Conservation (phyloP, 2,113 vertebrate species). For the Alces alces region DNA sequence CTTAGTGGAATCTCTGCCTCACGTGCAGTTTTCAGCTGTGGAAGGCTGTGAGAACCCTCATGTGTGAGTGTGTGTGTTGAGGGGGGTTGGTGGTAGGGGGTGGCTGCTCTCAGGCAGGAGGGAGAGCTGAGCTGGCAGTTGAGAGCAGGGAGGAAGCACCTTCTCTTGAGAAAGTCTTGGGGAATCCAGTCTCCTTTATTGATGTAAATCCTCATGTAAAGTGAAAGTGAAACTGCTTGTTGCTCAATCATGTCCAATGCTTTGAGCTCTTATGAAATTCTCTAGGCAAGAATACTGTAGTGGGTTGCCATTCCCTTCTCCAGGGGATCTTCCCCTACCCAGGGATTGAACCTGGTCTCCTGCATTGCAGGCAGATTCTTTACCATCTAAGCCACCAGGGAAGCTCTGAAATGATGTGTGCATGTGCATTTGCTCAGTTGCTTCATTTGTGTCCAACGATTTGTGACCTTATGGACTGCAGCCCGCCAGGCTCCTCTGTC, state of each 20-base stretch:
- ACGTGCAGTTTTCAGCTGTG: accelerated
- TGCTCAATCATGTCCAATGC: not conserved
- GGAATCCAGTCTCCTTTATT: not conserved
- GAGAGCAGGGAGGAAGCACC: not conserved
- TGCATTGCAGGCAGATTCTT: not conserved
- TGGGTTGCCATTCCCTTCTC: not conserved
- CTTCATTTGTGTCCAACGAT: not conserved
- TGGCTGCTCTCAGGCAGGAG: not conserved
- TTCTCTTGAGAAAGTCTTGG: not conserved
- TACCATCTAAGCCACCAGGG: not conserved
- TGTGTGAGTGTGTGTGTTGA: not conserved
- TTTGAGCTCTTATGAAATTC: not conserved
- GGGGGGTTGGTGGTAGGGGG: not conserved
- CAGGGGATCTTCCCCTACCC: not conserved
- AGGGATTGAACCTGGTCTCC: not conserved
- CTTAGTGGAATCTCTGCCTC: not conserved
- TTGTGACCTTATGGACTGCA: not conserved
- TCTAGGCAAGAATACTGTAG: not conserved
- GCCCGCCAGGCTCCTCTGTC: not conserved
- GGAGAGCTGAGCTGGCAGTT: not conserved
- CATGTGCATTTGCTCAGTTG: not conserved
- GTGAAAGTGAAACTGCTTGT: not conserved
- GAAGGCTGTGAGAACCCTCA: accelerated
- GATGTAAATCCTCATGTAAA: not conserved
- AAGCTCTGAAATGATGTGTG: not conserved